Evolutionary conservation across 2,113 vertebrate genomes (phyloP).

Genomic region (Donacobius atricapilla): DNA sequence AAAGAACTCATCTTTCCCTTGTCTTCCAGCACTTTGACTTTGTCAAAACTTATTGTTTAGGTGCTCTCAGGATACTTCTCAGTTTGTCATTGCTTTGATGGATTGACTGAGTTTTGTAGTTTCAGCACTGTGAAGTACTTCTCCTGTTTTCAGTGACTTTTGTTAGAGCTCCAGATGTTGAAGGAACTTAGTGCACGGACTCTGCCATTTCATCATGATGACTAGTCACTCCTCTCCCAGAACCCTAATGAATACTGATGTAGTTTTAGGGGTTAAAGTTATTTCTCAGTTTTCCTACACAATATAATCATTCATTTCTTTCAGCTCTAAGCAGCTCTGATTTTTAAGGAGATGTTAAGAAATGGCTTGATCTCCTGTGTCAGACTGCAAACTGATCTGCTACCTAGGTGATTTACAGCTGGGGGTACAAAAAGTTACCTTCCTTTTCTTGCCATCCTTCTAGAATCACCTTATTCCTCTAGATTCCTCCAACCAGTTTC

Average conservation of each 20-base stretch:
- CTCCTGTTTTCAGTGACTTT: background rate
- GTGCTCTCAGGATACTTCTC: background rate
- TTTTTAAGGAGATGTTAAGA: background rate
- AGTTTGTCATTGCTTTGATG: background rate
- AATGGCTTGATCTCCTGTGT: background rate
- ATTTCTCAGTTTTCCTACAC: background rate
- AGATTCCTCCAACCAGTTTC: background rate
- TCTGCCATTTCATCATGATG: background rate
- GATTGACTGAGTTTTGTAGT: background rate
- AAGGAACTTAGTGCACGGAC: background rate
- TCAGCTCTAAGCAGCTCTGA: background rate
- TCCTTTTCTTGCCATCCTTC: background rate
- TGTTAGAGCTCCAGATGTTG: background rate
- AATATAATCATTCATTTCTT: background rate
- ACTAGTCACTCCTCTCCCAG: background rate
- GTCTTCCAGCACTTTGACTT: background rate
- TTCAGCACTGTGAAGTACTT: background rate
- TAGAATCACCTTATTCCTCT: background rate
- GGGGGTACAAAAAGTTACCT: background rate
- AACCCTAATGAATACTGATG: background rate
- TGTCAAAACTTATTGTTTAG: background rate
- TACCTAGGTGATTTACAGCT: background rate
- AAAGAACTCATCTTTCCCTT: background rate
- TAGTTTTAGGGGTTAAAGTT: background rate
- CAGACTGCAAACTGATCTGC: background rate